Base-by-base conservation (phyloP, 2,888 invertebrate genomes). In the Amphipyra tragopoginis region DNA sequence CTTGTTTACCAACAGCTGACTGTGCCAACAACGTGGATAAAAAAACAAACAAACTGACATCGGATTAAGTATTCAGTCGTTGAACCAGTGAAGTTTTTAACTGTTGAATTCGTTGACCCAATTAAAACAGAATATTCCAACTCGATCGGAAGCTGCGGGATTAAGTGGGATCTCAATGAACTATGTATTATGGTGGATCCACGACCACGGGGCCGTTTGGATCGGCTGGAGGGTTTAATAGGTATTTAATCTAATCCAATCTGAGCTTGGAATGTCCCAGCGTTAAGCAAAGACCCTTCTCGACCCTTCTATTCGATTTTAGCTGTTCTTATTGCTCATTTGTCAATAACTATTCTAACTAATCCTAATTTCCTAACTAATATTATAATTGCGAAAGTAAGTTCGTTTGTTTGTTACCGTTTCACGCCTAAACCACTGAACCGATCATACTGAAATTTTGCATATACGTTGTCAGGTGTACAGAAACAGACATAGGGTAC, bases 141-240 rank as follows among this genome's bases (percentile, higher is more conserved):
- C 7, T 14, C 40, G 21, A 72, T n/a, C 34, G 21, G 51, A 48
- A 57, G 57, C 57, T 11, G 5, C 29, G 43, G 43, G 72, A 66
- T 72, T 57, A 57, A 48, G 34, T 51, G 11, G 73, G 67, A 66
- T 66, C 38, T 4, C 11, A 43, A 44, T 43, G 14, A 26, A 56
- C 21, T 51, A 15, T 43, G 39, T 51, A 51, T 43, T 48, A 29
- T n/a, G 21, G 38, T 26, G 11, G 21, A 51, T 15, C 43, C 10
- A 15, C 15, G 21, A 52, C 58, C 72, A 40, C 67, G 72, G 44
- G 3, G 0, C 4, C 33, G 9, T 2, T 33, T 14, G 38, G n/a
- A 10, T 14, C 6, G 47, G 26, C 29, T n/a, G 11, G 21, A 33
- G 42, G 5, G 47, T 33, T 44, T 68, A 73, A 70, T 61, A 73